Evolutionary conservation across 2,113 vertebrate genomes (phyloP).

Genomic region (Apteryx owenii): DNA sequence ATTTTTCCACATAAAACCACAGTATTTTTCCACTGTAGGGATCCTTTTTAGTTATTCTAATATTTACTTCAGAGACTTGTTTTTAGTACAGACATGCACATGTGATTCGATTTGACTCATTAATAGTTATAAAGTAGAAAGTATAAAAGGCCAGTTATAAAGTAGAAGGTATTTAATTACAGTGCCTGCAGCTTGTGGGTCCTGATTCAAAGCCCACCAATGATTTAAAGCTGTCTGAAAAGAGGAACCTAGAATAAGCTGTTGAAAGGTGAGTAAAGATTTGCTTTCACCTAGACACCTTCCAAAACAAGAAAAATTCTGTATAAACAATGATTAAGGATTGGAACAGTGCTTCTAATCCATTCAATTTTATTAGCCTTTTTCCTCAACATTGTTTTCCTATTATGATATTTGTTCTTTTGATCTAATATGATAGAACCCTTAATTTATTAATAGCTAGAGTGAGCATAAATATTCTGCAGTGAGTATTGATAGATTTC

Average conservation of each 20-base stretch:
- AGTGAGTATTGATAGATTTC: not conserved
- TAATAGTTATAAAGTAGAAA: not conserved
- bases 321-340: not conserved
- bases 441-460: not conserved
- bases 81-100: not conserved
- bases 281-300: not conserved
- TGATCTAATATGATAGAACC: not conserved
- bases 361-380: not conserved
- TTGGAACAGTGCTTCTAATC: not conserved
- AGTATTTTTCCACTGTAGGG: not conserved
- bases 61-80: not conserved
- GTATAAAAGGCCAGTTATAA: not conserved
- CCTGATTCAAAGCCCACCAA: not conserved
- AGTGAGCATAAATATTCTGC: not conserved
- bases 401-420: not conserved
- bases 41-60: not conserved
- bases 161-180: constrained; percentile 11
- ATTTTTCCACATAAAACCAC: not conserved
- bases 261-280: not conserved
- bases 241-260: not conserved
- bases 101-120: not conserved
- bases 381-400: not conserved
- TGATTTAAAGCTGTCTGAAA: not conserved
- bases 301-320: not conserved
- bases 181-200: not conserved